A percentile compares a stretch with the other conserved stretches of the same genome.
These are phyloP conservation scores for Biston betularia DNA, from an alignment of 2,888 invertebrate genomes.

Conservation along the genomic window DNA sequence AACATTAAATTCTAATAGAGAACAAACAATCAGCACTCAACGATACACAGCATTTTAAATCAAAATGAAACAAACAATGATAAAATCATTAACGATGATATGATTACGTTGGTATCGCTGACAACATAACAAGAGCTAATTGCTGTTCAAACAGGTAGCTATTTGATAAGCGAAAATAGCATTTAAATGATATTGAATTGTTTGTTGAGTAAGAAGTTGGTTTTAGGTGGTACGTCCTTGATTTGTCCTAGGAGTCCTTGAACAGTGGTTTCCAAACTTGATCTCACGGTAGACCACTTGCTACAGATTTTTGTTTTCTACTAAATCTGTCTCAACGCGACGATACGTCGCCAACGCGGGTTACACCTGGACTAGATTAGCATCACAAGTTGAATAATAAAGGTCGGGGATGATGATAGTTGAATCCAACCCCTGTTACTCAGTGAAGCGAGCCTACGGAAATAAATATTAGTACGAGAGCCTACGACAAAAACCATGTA, in stretches of 20 bases:
- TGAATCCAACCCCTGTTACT: no score
- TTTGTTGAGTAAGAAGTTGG: background rate
- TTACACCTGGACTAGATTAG: no score
- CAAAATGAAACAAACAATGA: constrained; percentile 12
- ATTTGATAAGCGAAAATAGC: constrained; percentile 25
- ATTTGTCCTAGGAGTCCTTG: background rate
- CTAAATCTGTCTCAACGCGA: no score
- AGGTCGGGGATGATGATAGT: no score
- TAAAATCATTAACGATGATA: constrained; percentile 19
- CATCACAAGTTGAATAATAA: no score
- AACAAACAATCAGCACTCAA: constrained; percentile 1
- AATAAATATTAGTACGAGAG: no score
- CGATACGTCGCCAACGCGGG: no score
- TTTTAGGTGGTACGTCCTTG: background rate
- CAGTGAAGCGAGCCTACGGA: no score
- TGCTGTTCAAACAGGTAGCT: constrained; percentile 17
- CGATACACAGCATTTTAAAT: constrained; percentile 3
- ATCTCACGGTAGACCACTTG: no score
- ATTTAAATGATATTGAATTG: constrained; percentile 20
- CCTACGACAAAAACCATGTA: no score
- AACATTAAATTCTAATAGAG: background rate
- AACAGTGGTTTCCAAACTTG: no score
- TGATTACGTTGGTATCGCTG: constrained; percentile 28
- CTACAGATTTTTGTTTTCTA: no score
- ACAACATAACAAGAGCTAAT: constrained; percentile 24